Base-by-base conservation (phyloP, 2,888 invertebrate genomes). In the Villa cingulata region DNA sequence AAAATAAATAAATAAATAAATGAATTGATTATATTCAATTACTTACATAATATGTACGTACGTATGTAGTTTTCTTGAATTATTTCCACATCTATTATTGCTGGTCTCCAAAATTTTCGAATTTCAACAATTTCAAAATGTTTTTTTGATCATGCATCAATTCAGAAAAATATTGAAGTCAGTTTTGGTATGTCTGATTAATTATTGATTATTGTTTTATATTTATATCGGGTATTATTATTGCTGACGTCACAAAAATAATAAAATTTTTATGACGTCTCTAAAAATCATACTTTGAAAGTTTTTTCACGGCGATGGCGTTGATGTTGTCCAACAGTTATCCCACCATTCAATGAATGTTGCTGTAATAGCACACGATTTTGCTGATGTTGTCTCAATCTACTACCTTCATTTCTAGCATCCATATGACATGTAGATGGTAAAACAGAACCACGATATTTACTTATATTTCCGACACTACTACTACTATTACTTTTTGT, bases 281-380 rank as follows among this genome's bases (percentile, higher is more conserved):
- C 67, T 63, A 67, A 68, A 68, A 68, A 68, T 68, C 67, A 68
- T 68, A 68, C 67, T 62, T 68, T 68, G 47, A 68, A 68, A 37
- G 67, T 68, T 62, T 68, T 68, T 51, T 68, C 67, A 41, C 68
- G 67, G 43, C 68, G 64, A 54, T 65, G 65, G 6, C 61, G 65
- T 45, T 61, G 64, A 14, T 62, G 64, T 55, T 52, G 37, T 52
- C 53, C 53, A 37, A 51, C 54, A 19, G 53, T 39, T 34, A 32
- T 27, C 20, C 34, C 51, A 41, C 53, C 52, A 10, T 54, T 29
- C 12, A 57, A 59, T 18, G 56, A 53, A 10, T 56, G 61, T 45
- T 59, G 47, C 49, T 58, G 46, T 55, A 59, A 47, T 37, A 53
- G 54, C 20, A 48, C 45, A 32, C 56, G 51, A 42, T 56, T 54